These are phyloP conservation scores for Thalassophryne amazonica DNA, from an alignment of 2,797 vertebrate species.

Conservation along the genomic window DNA sequence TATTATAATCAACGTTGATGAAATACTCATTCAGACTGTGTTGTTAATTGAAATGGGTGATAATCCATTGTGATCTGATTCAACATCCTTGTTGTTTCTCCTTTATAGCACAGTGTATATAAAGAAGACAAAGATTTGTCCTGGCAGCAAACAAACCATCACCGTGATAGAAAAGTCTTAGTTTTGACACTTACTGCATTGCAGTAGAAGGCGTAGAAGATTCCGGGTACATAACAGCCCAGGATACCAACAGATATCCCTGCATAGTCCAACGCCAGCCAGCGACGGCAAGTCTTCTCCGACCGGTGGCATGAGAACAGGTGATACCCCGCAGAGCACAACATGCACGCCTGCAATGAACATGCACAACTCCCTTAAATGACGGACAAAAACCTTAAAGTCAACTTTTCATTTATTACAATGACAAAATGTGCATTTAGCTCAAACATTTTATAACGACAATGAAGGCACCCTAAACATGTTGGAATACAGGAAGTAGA, in stretches of 20 bases:
- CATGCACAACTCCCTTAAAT: background rate
- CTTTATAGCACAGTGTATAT: too few species aligned
- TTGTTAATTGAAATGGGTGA: too few species aligned
- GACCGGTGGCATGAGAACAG: conserved; percentile 96
- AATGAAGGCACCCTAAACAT: too few species aligned
- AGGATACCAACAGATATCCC: conserved; percentile 97
- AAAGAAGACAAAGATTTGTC: too few species aligned
- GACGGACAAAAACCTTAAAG: background rate
- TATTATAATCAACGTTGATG: too few species aligned
- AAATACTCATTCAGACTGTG: too few species aligned
- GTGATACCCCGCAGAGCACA: conserved; percentile 97
- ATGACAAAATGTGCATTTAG: too few species aligned
- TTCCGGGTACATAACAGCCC: conserved; percentile 96
- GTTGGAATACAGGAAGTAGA: too few species aligned
- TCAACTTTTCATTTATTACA: background rate
- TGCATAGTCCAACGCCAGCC: conserved; percentile 94
- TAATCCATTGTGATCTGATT: too few species aligned
- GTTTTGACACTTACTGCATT: conserved; percentile 80
- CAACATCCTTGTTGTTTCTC: too few species aligned
- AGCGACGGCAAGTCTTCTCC: conserved; percentile 92
- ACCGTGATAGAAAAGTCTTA: too few species aligned
- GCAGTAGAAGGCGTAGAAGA: conserved; percentile 98
- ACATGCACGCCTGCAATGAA: conserved; percentile 90
- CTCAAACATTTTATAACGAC: too few species aligned
- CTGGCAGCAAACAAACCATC: background rate